Evolutionary conservation across 2,797 vertebrate genomes (phyloP).

Genomic region (Neostethus bicornis): DNA sequence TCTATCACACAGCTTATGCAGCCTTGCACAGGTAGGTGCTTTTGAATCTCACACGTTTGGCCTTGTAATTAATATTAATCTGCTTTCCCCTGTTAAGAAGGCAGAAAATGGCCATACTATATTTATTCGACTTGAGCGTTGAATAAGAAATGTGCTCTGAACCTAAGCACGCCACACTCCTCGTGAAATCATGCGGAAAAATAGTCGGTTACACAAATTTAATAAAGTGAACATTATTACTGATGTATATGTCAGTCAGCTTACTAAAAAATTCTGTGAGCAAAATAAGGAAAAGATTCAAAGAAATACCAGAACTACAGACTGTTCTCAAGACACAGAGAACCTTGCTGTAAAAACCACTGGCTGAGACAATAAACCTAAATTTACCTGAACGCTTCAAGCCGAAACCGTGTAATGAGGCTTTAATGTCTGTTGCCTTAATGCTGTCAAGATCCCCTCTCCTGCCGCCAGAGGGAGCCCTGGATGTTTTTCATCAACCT

Average conservation of each 20-base stretch:
- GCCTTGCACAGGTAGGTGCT: conserved; percentile 62
- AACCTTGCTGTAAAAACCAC: conserved; percentile 20
- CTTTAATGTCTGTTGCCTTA: conserved; percentile 53
- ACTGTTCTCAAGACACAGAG: conserved; percentile 3
- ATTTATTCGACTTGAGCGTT: conserved; percentile 51
- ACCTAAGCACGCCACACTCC: conserved; percentile 10
- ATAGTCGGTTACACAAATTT: conserved; percentile 40
- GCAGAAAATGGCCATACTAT: conserved; percentile 35
- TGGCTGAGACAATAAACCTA: conserved; percentile 28
- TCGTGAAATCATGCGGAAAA: conserved; percentile 27
- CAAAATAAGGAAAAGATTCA: too few relatives aligned
- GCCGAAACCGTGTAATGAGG: conserved; percentile 11
- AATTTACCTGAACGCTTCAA: conserved; percentile 40
- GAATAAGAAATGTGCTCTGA: conserved; percentile 12
- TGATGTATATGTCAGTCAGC: conserved; percentile 14
- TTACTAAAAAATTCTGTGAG: conserved; percentile 14
- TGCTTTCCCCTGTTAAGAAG: conserved; percentile 40
- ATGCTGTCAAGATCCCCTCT: too few relatives aligned
- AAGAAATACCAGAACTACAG: conserved; percentile 3
- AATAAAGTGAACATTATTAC: conserved; percentile 20
- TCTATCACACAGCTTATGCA: conserved; percentile 76
- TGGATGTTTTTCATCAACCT: too few relatives aligned
- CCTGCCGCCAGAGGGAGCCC: too few relatives aligned
- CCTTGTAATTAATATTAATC: conserved; percentile 64
- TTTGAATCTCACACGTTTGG: conserved; percentile 43